Evolutionary conservation across 1,140 invertebrate genomes (phyloP).

Genomic region (Spodoptera litura): DNA sequence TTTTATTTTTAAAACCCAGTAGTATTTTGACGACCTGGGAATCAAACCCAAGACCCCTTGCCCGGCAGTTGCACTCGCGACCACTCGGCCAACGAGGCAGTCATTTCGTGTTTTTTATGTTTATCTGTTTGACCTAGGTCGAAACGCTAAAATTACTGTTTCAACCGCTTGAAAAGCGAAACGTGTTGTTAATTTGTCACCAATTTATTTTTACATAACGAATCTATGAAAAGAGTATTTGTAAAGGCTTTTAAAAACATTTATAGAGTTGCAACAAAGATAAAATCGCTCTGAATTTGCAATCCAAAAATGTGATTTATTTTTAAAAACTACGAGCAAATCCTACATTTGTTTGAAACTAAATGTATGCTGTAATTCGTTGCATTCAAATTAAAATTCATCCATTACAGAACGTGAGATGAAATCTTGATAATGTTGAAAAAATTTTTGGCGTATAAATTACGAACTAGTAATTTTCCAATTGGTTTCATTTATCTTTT

Average conservation of each 20-base stretch:
- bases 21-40: too few species aligned
- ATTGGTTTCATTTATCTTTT: neutral
- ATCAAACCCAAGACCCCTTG: too few species aligned
- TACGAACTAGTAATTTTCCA: too few species aligned
- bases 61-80: too few species aligned
- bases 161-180: too few species aligned
- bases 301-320: conserved; percentile 9
- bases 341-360: conserved; percentile 6
- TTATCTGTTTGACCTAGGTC: too few species aligned
- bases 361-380: conserved; percentile 14
- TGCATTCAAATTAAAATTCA: neutral
- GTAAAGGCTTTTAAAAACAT: neutral
- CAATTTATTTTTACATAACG: too few species aligned
- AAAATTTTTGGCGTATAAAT: neutral
- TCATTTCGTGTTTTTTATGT: too few species aligned
- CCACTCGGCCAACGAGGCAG: too few species aligned
- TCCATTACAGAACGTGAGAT: neutral
- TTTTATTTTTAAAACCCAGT: too few species aligned
- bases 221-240: neutral
- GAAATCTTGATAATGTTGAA: neutral
- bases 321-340: neutral
- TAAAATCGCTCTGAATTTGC: conserved; percentile 21
- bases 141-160: too few species aligned
- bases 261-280: neutral
- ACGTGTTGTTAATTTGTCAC: too few species aligned